Evolutionary conservation across 2,113 vertebrate species (phyloP).

Genomic region (Atractosteus spatula): DNA sequence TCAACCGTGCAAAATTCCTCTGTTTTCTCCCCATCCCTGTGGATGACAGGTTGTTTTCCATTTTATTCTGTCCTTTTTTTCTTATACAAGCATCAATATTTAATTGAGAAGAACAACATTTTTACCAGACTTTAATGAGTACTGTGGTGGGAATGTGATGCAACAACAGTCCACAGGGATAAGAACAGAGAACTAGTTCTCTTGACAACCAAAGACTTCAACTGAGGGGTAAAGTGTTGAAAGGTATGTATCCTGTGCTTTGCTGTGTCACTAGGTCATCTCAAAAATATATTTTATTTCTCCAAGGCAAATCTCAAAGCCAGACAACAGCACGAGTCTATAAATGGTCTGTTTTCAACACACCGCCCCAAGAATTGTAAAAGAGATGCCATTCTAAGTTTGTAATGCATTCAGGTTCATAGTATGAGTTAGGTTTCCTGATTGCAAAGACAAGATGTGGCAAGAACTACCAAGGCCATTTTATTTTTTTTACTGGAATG

Average conservation of each 20-base stretch:
- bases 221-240: background rate
- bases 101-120: constrained; percentile 48
- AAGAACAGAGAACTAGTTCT: constrained; percentile 10
- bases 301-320: background rate
- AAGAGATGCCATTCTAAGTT: background rate
- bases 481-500: too few relatives aligned
- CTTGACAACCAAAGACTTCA: constrained; percentile 10
- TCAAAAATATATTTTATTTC: constrained; percentile 5
- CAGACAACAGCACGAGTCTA: background rate
- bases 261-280: constrained; percentile 27
- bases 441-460: too few relatives aligned
- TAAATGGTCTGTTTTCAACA: constrained; percentile 8
- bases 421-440: too few relatives aligned
- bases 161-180: constrained; percentile 30
- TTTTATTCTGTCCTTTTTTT: constrained; percentile 67
- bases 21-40: constrained; percentile 28
- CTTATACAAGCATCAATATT: constrained; percentile 58
- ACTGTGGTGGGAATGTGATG: constrained; percentile 25
- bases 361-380: background rate
- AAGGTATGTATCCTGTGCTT: background rate
- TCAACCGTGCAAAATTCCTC: constrained; percentile 38
- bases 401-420: too few relatives aligned
- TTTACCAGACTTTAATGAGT: constrained; percentile 56
- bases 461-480: too few relatives aligned
- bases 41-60: constrained; percentile 45